These are phyloP conservation scores for Amitus sp. DNA, from an alignment of 2,888 invertebrate species.

Conservation along the genomic window DNA sequence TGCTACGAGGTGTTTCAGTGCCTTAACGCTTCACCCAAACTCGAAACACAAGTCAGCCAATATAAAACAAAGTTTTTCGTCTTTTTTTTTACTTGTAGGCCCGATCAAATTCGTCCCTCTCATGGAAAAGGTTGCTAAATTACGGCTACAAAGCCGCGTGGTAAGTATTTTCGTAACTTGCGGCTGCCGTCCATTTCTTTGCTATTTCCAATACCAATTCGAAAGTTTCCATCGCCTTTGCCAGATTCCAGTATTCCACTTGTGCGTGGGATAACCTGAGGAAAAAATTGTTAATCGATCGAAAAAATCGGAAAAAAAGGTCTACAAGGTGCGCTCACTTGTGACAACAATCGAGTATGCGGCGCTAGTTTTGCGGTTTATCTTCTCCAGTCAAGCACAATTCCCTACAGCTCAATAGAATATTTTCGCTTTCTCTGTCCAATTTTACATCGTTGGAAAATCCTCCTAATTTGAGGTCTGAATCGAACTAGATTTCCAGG, in stretches of 20 bases:
- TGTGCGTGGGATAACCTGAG: slow-evolving; percentile 84
- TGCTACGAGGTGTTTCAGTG: slow-evolving; percentile 75
- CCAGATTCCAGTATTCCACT: slow-evolving; percentile 83
- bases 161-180: slow-evolving; percentile 53
- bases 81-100: slow-evolving; percentile 67
- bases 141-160: slow-evolving; percentile 82
- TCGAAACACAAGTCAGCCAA: too few species aligned
- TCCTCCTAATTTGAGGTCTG: slow-evolving; percentile 68
- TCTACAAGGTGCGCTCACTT: slow-evolving; percentile 70
- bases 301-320: background rate
- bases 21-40: slow-evolving; percentile 80
- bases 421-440: slow-evolving; percentile 80
- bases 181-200: slow-evolving; percentile 66
- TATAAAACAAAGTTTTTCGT: background rate
- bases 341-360: slow-evolving; percentile 85
- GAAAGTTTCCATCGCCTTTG: slow-evolving; percentile 79
- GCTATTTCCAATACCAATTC: slow-evolving; percentile 70
- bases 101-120: slow-evolving; percentile 84
- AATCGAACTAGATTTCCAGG: slow-evolving; percentile 52
- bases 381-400: slow-evolving; percentile 71
- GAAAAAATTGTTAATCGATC: slow-evolving; percentile 41
- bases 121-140: slow-evolving; percentile 84
- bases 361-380: slow-evolving; percentile 71
- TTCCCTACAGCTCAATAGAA: slow-evolving; percentile 76
- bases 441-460: slow-evolving; percentile 92